Base-by-base conservation (phyloP, 1,140 invertebrate species). In the Lasioglossum albipes region DNA sequence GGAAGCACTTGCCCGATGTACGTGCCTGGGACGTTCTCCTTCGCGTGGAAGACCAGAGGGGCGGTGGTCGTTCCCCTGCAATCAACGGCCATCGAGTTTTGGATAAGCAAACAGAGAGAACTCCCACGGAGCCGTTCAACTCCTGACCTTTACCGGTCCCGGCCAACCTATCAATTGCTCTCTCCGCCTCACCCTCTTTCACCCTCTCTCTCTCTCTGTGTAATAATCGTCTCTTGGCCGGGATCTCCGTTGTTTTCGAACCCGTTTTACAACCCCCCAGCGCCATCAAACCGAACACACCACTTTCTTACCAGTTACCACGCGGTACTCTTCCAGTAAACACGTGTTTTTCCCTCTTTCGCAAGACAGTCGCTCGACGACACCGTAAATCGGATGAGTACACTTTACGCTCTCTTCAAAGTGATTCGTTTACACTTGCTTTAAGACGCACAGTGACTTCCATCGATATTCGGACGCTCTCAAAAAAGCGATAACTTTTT, bases 1-100 rank as follows among this genome's bases (percentile, higher is more conserved):
- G 94, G 95, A 49, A 96, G 93, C 54, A 97, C 94, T 87, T 96
- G 95, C 4, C 97, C 97, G 72, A 98, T 96, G 13, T 96, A 94
- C 36, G 95, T 95, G 31, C 96, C 96, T 2, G 95, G 94, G 16
- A 95, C 87, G 90, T 98, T 98, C 92, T 98, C 97, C 85, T 95
- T 95, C 0, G 97, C 96, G 72, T 95, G 95, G 88, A 97, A 97
- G 79, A 96, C 94, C 13, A 97, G 94, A 1, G 96, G 95, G 31
- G 94, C 94, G 90, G 94, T 95, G 72, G 93, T 95, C 84, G 94
- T 95, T 83, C 95, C 95, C 87, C 95, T 96, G 90, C 83, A 94
- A 91, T 87, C 77, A 84, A 81, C 73, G 69, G 66, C 42, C 83
- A 45, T 75, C 75, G 74, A 85, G 62, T 85, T 82, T 79, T 61